Conservation (phyloP, 37 sponge, comb jelly and placozoan species). For the Eunapius fragilis region DNA sequence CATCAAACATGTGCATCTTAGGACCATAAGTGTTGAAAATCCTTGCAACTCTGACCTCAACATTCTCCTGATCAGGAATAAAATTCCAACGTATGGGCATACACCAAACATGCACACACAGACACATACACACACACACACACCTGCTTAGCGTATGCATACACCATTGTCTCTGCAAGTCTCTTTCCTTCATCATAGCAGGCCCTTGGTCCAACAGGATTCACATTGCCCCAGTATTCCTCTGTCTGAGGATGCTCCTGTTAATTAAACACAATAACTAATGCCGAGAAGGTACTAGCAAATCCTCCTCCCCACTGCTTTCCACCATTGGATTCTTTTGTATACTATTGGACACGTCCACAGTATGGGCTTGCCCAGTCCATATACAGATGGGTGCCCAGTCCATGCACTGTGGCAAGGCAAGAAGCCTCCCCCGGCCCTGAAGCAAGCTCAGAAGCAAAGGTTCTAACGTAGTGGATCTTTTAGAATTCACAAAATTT, state of each 20-base stretch:
- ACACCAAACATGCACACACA: background rate
- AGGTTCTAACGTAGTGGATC: too few species aligned
- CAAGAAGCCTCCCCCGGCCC: too few species aligned
- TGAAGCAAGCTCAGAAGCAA: too few species aligned
- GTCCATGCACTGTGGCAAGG: too few species aligned
- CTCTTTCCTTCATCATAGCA: conserved; percentile 98
- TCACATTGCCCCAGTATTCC: conserved; percentile 92
- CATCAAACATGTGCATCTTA: conserved; percentile 96
- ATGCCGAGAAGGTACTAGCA: background rate
- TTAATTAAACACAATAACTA: background rate
- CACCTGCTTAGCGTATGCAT: conserved; percentile 84
- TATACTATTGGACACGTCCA: background rate
- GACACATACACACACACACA: background rate
- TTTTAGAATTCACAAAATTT: too few species aligned
- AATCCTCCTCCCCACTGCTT: background rate
- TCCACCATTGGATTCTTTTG: background rate
- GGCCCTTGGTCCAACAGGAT: conserved; percentile 95
- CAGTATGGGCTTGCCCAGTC: too few species aligned
- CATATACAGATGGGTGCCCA: too few species aligned
- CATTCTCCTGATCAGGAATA: conserved; percentile 68
- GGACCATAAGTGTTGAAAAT: conserved; percentile 98
- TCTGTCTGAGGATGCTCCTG: conserved; percentile 91
- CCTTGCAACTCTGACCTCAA: conserved; percentile 91
- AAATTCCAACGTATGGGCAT: background rate
- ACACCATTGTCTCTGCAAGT: conserved; percentile 93